phyloP scores from a whole-genome alignment of 2,113 vertebrate species.

The Anhinga anhinga region DNA sequence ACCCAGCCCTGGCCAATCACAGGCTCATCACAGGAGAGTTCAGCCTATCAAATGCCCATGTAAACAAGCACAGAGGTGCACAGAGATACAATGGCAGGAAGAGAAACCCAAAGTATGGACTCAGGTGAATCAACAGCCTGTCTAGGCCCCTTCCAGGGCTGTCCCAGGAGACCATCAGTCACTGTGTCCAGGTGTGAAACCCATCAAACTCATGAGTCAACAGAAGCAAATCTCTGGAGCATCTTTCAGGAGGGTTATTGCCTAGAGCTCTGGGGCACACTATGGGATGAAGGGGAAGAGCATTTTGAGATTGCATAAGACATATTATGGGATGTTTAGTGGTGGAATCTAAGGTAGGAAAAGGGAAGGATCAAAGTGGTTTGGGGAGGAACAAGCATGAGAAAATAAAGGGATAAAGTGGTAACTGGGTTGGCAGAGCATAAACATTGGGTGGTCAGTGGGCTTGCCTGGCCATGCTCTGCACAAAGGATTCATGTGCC shows the following conservation, averaged over 20 bases:
- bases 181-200: not conserved
- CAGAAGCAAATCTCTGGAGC: not conserved
- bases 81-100: not conserved
- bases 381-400: not conserved
- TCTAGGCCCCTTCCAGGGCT: not conserved
- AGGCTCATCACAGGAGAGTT: not conserved
- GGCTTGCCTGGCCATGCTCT: not conserved
- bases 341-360: not conserved
- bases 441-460: not conserved
- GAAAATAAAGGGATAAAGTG: not conserved
- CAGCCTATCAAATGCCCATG: not conserved
- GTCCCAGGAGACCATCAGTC: not conserved
- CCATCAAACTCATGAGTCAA: not conserved
- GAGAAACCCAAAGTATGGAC: not conserved
- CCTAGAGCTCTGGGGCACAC: not conserved
- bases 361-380: rapidly evolving
- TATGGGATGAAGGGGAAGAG: not conserved
- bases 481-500: not conserved
- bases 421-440: not conserved
- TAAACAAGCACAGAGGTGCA: not conserved
- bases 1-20: not conserved
- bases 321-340: not conserved
- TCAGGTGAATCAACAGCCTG: not conserved
- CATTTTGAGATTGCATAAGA: not conserved
- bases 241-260: not conserved